Conservation (phyloP, 2,797 vertebrate species). For the Eutrigla gurnardus region DNA sequence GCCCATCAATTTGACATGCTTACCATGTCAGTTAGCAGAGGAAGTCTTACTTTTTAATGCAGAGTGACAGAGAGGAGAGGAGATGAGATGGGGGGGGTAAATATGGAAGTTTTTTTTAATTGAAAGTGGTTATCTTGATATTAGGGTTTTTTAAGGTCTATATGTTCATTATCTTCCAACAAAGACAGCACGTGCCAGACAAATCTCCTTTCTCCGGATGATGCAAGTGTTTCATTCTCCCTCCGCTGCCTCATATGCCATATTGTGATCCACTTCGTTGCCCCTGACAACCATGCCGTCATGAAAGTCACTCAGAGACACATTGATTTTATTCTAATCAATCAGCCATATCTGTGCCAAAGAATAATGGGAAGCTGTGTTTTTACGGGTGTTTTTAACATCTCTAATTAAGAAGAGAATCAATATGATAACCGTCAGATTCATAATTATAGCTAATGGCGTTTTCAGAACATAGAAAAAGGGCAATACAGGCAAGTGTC, state of each 20-base stretch:
- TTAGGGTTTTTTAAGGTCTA: not conserved
- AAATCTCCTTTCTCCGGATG: slow-evolving; percentile 10
- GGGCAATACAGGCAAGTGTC: slow-evolving; percentile 16
- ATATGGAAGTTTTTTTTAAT: slow-evolving; percentile 16
- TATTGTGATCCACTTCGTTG: slow-evolving; percentile 20
- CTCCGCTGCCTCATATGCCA: slow-evolving; percentile 7
- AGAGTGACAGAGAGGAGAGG: slow-evolving; percentile 6
- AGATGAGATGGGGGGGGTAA: not conserved
- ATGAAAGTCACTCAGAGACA: slow-evolving; percentile 35
- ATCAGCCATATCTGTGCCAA: slow-evolving; percentile 30
- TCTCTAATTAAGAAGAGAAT: slow-evolving; percentile 64
- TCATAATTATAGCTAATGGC: slow-evolving; percentile 59
- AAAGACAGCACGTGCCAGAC: not conserved
- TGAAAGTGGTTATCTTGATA: slow-evolving; percentile 23
- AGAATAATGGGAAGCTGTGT: slow-evolving; percentile 27
- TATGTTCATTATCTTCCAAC: not conserved
- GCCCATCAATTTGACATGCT: slow-evolving; percentile 64
- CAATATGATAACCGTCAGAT: slow-evolving; percentile 48
- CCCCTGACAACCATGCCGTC: slow-evolving; percentile 31
- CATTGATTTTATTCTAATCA: slow-evolving; percentile 54
- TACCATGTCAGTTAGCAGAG: slow-evolving; percentile 53
- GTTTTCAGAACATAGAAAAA: slow-evolving; percentile 40
- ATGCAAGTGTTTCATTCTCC: slow-evolving; percentile 50
- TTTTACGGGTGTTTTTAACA: slow-evolving; percentile 38
- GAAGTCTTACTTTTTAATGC: slow-evolving; percentile 35